Conservation (phyloP, 2,113 vertebrate species). For the Sapajus apella region DNA sequence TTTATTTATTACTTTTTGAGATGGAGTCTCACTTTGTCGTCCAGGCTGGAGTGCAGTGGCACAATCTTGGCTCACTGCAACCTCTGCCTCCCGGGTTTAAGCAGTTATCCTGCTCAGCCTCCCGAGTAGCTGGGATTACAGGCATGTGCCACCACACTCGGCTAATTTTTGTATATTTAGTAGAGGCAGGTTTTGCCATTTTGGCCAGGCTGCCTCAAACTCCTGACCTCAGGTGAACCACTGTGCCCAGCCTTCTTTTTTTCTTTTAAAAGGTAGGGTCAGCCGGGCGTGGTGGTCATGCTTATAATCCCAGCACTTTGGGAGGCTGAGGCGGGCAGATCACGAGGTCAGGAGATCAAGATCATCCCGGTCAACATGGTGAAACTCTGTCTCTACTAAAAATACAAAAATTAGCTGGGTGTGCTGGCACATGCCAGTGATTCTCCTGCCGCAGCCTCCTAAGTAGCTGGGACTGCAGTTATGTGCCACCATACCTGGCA, state of each 20-base stretch:
- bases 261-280: too few relatives aligned
- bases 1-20: background rate
- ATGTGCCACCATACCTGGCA: background rate
- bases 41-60: background rate
- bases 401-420: too few relatives aligned
- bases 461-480: background rate
- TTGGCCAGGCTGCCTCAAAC: too few relatives aligned
- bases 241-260: too few relatives aligned
- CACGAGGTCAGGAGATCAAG: too few relatives aligned
- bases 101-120: background rate
- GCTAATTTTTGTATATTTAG: background rate
- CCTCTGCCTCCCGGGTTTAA: background rate
- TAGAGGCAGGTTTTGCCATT: too few relatives aligned
- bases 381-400: too few relatives aligned
- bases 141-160: background rate
- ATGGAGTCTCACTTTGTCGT: background rate
- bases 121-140: background rate
- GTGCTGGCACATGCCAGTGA: background rate
- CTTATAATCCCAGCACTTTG: too few relatives aligned
- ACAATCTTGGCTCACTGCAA: background rate
- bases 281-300: too few relatives aligned
- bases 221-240: too few relatives aligned
- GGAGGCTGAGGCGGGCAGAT: too few relatives aligned
- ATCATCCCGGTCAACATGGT: too few relatives aligned
- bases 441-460: background rate